Conservation (phyloP, 2,797 vertebrate genomes). For the Gobionotothen gibberifrons region DNA sequence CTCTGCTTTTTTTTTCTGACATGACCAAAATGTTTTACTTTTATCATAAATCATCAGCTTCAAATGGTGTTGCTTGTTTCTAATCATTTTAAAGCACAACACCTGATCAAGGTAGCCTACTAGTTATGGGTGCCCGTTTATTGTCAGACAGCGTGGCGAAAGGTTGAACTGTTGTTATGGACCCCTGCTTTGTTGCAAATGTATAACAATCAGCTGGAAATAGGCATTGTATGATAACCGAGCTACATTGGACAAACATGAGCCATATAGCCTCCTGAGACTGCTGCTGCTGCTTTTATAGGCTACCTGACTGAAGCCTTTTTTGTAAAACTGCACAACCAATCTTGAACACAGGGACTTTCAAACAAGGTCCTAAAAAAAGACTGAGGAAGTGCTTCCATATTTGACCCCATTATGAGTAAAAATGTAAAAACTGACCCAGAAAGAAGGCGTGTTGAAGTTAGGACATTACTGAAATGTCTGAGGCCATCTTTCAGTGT, state of each 20-base stretch:
- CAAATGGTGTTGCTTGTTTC: conserved; percentile 10
- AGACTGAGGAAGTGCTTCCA: conserved; percentile 28
- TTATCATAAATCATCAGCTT: conserved; percentile 2
- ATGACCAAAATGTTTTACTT: neutral
- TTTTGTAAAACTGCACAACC: neutral
- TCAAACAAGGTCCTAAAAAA: conserved; percentile 35
- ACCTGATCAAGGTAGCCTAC: neutral
- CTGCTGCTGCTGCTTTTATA: conserved; percentile 21
- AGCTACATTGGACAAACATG: neutral
- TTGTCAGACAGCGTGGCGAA: neutral
- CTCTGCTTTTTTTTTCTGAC: neutral
- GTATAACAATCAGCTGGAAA: conserved; percentile 1
- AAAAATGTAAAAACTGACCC: conserved; percentile 42
- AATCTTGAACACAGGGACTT: conserved; percentile 16
- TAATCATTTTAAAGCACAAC: neutral
- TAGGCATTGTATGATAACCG: conserved; percentile 11
- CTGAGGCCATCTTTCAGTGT: neutral
- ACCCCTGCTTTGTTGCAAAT: conserved; percentile 9
- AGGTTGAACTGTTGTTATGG: conserved; percentile 1
- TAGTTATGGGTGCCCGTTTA: neutral
- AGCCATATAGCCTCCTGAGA: neutral
- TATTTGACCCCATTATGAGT: conserved; percentile 20
- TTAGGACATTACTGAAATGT: conserved; percentile 39
- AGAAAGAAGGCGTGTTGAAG: conserved; percentile 47
- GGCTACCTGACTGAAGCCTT: conserved; percentile 20